Evolutionary conservation across 2,113 vertebrate species (phyloP).

Genomic region (Haemorhous mexicanus): DNA sequence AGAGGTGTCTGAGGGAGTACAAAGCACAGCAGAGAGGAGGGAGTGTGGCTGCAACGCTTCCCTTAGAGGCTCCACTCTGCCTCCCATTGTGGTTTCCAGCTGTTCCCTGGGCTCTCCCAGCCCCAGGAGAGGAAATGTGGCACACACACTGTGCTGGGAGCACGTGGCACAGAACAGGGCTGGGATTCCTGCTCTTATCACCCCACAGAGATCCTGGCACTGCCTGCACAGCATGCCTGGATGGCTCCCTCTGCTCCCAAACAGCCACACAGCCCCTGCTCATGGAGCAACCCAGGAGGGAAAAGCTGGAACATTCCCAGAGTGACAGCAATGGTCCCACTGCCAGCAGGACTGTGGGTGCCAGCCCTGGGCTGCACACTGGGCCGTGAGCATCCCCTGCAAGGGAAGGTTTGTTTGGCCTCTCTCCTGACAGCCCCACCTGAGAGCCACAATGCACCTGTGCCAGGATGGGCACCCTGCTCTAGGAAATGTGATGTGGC

Average conservation of each 20-base stretch:
- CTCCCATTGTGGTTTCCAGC: neutral
- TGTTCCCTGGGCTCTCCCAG: neutral
- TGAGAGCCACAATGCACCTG: accelerated
- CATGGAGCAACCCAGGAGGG: neutral
- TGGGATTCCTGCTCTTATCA: accelerated
- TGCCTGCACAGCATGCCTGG: accelerated
- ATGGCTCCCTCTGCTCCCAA: neutral
- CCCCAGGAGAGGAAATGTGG: neutral
- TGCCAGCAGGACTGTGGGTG: neutral
- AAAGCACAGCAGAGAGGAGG: neutral
- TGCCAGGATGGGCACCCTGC: neutral
- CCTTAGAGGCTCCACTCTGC: neutral
- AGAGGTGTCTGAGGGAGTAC: neutral
- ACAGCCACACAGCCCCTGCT: neutral
- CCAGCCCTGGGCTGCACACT: neutral
- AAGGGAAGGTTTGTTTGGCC: neutral
- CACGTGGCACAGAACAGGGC: accelerated
- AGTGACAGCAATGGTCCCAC: accelerated
- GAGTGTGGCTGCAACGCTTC: neutral
- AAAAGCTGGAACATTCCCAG: neutral
- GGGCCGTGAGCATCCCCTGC: neutral
- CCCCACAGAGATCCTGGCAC: neutral
- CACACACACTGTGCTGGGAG: neutral
- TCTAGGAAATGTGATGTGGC: neutral
- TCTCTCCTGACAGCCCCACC: neutral